Evolutionary conservation across 2,113 vertebrate species (phyloP).

Genomic region (Phaethornis superciliosus): DNA sequence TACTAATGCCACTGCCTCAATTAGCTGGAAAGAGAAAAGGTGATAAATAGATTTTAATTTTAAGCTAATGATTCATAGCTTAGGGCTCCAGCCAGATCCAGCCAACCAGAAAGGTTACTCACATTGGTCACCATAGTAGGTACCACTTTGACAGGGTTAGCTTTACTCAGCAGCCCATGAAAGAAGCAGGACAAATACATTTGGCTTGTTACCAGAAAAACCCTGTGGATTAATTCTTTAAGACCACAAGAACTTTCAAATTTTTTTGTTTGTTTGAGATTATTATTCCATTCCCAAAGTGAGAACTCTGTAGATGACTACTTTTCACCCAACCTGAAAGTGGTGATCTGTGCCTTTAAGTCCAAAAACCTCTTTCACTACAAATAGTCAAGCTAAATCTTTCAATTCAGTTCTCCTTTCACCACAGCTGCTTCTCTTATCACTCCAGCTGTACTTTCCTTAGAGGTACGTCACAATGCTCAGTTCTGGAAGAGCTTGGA

Average conservation of each 20-base stretch:
- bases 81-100: neutral
- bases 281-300: conserved; percentile 19
- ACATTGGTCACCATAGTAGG: neutral
- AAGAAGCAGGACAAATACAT: conserved; percentile 1
- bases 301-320: neutral
- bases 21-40: neutral
- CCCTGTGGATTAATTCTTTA: neutral
- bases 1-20: neutral
- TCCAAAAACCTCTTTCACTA: neutral
- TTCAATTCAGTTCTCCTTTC: conserved; percentile 11
- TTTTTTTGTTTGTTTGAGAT: neutral
- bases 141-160: neutral
- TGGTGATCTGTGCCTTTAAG: conserved; percentile 10
- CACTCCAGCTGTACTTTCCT: conserved; percentile 23
- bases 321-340: conserved; percentile 32
- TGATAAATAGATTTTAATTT: conserved; percentile 44
- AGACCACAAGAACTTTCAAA: neutral
- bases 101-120: conserved; percentile 38
- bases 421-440: conserved; percentile 59
- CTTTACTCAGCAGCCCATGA: conserved; percentile 7
- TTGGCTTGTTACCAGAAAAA: neutral
- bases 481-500: conserved; percentile 24
- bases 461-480: conserved; percentile 4
- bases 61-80: conserved; percentile 16
- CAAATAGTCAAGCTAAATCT: conserved; percentile 33